A percentile compares a stretch with the other conserved stretches of the same genome.
Evolutionary conservation across 2,888 invertebrate genomes (phyloP).

Genomic region (Lumbricus terrestris): DNA sequence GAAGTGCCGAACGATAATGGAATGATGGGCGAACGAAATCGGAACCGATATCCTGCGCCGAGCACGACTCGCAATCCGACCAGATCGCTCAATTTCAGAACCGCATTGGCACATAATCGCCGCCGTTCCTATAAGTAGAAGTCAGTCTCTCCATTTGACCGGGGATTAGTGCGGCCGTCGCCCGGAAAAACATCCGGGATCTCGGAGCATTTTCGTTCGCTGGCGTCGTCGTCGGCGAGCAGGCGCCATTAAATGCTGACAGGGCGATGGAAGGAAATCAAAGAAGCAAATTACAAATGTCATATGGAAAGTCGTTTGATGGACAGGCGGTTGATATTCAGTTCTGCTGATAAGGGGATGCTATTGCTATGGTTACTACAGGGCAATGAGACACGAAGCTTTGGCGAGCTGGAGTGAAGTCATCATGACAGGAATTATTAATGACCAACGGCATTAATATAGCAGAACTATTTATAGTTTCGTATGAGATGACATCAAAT

Average conservation of each 20-base stretch:
- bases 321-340: not conserved
- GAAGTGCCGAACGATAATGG: not conserved
- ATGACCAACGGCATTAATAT: not conserved
- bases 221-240: not conserved
- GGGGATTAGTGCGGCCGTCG: not conserved
- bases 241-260: not conserved
- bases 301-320: not conserved
- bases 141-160: constrained; percentile 3
- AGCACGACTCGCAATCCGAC: not conserved
- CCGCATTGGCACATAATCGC: not conserved
- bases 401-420: too few species aligned
- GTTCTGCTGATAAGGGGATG: not conserved
- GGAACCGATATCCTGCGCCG: not conserved
- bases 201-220: not conserved
- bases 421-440: not conserved
- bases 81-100: constrained; percentile 3
- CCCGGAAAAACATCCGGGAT: not conserved
- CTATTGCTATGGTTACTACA: not conserved
- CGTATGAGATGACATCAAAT: not conserved
- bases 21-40: not conserved
- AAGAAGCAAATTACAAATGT: constrained; percentile 3
- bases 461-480: too few species aligned
- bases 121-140: not conserved
- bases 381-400: not conserved
- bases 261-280: not conserved